Conservation (phyloP, 2,797 vertebrate genomes). For the Sebastiscus tertius region DNA sequence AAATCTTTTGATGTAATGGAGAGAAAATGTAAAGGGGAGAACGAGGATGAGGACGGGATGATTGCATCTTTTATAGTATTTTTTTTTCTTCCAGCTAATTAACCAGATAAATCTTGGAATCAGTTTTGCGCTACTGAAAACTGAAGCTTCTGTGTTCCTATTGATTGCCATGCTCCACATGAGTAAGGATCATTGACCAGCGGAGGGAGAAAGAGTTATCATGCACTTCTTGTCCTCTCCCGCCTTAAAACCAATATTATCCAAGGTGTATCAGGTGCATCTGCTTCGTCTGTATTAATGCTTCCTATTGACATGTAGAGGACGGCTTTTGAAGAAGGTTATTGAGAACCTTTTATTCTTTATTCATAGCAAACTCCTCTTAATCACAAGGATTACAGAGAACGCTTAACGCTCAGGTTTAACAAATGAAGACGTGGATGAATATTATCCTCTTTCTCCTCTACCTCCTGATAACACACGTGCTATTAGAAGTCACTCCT, state of each 20-base stretch:
- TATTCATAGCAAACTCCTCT: slow-evolving; percentile 27
- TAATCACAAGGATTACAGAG: slow-evolving; percentile 24
- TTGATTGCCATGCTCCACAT: slow-evolving; percentile 68
- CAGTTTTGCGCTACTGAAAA: slow-evolving; percentile 68
- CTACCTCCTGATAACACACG: slow-evolving; percentile 20
- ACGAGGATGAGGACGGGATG: slow-evolving; percentile 10
- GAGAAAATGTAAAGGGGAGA: slow-evolving; percentile 25
- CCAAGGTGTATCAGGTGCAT: slow-evolving; percentile 4
- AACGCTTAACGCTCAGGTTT: slow-evolving; percentile 2
- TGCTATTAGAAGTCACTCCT: slow-evolving; percentile 58
- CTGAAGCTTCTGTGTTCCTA: slow-evolving; percentile 65
- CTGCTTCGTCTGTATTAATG: slow-evolving; percentile 24
- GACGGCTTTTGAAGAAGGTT: not conserved
- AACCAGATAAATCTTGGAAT: slow-evolving; percentile 80
- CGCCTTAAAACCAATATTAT: slow-evolving; percentile 26
- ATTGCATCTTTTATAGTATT: slow-evolving; percentile 68
- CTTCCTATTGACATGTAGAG: slow-evolving; percentile 12
- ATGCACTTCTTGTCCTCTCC: slow-evolving; percentile 25
- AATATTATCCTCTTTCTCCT: slow-evolving; percentile 20
- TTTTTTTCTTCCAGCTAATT: slow-evolving; percentile 71
- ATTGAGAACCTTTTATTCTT: slow-evolving; percentile 35
- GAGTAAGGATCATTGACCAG: slow-evolving; percentile 70
- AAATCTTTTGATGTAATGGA: slow-evolving; percentile 54
- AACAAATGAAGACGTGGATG: slow-evolving; percentile 7
- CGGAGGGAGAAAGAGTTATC: slow-evolving; percentile 50